A percentile compares a stretch with the other conserved stretches of the same genome.
Evolutionary conservation across 2,888 invertebrate species (phyloP).

Genomic region (Ochropleura leucogaster): DNA sequence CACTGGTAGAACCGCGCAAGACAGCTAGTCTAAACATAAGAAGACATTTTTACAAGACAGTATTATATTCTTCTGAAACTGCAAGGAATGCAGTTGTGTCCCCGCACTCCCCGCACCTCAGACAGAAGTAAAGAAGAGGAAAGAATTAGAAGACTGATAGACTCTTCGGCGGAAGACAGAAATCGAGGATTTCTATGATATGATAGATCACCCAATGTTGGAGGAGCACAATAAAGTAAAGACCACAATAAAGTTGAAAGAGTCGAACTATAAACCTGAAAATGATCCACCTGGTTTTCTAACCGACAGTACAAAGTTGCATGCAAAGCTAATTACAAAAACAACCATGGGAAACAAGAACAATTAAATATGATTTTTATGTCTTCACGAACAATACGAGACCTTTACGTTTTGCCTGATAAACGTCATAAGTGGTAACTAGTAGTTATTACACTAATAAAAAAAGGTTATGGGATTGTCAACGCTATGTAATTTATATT

Average conservation of each 20-base stretch:
- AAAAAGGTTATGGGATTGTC: slow-evolving; percentile 50
- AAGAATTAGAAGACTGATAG: not conserved
- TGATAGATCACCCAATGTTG: not conserved
- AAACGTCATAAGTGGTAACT: slow-evolving; percentile 54
- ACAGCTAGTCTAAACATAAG: no score
- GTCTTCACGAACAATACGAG: slow-evolving; percentile 49
- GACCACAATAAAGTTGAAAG: not conserved
- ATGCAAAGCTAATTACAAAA: slow-evolving; percentile 65
- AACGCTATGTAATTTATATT: slow-evolving; percentile 36
- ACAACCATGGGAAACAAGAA: slow-evolving; percentile 67
- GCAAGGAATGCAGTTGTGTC: not conserved
- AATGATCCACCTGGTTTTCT: slow-evolving; percentile 8
- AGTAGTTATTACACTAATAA: slow-evolving; percentile 20
- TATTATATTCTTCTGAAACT: not conserved
- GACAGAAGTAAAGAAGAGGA: no score
- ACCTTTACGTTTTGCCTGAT: slow-evolving; percentile 61
- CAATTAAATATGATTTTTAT: slow-evolving; percentile 65
- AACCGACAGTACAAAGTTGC: slow-evolving; percentile 49
- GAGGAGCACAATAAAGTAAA: no score
- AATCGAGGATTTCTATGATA: no score
- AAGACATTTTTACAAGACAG: not conserved
- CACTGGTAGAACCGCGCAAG: no score
- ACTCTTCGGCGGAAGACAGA: not conserved
- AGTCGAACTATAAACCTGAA: not conserved
- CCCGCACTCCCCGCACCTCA: no score